Evolutionary conservation across 2,888 invertebrate genomes (phyloP).

Genomic region (Cerastis leucographa): DNA sequence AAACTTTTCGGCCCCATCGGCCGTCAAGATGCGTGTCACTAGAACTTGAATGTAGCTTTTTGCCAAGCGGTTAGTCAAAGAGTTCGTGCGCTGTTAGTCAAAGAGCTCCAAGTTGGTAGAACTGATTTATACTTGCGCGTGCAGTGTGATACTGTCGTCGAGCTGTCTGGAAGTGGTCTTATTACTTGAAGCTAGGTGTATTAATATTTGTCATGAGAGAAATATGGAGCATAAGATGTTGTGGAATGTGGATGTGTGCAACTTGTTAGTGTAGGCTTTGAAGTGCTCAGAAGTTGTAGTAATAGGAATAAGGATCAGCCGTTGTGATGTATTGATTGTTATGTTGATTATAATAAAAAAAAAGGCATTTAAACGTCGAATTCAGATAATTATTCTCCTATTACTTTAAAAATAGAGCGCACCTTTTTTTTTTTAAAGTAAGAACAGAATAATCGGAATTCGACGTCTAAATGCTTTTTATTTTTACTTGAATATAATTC

Average conservation of each 20-base stretch:
- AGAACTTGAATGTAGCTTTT: neutral
- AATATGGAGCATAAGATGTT: neutral
- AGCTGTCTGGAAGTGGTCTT: constrained; percentile 14
- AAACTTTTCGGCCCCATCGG: no score
- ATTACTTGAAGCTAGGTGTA: constrained; percentile 10
- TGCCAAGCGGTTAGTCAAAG: neutral
- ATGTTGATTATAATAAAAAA: no score
- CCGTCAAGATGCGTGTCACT: neutral
- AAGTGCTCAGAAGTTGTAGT: neutral
- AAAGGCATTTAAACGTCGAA: no score
- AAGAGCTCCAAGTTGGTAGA: constrained; percentile 35
- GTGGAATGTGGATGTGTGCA: neutral
- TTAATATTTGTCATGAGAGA: constrained; percentile 26
- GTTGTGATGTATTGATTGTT: no score
- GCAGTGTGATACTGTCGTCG: constrained; percentile 9
- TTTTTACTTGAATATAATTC: no score
- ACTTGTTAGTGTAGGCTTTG: neutral
- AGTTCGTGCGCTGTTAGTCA: constrained; percentile 11
- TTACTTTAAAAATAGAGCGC: no score
- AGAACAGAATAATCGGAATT: no score
- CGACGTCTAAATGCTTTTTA: no score
- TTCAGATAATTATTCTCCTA: no score
- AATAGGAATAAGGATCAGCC: neutral
- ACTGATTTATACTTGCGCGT: constrained; percentile 41
- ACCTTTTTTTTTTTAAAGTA: no score